Base-by-base conservation (phyloP, 2,113 vertebrate genomes). In the Cranoglanis bouderius region DNA sequence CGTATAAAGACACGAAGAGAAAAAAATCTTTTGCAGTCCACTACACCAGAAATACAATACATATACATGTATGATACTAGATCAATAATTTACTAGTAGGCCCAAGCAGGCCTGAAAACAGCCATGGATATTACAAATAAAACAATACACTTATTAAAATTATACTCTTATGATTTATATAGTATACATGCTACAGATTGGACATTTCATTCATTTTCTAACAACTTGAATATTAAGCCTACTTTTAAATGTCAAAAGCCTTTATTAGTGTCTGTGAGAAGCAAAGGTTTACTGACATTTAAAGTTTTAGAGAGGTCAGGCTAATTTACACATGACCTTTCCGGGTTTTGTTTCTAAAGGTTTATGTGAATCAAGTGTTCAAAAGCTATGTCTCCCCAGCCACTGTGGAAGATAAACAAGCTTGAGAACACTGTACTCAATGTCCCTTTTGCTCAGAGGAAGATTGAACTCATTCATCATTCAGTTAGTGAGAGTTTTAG, bases 321-420 rank as follows among this genome's bases (percentile, higher is more conserved):
- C 72, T 75, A 75, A 75, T 75, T 75, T 75, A 75, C 38, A 43
- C 72, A 10, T 43, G 72, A 75, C 72, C 72, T 75, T 75, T 43
- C 40, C 1, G 40, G 72, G 40, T 75, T 75, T 43, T 26, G 21
- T 43, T 75, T 75, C 40, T 5, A 43, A 75, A 75, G 72, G 21
- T 75, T 75, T 75, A 75, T 75, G 72, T 26, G 38, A 75, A 40
- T 75, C 38, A 75, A 75, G 9, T 75, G 72, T 75, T 43, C 72
- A 43, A 43, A 75, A 75, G 35, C 70, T 38, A 70, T 6, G 70
- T 43, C 19, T 74, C 18, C 7, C 38, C 7, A 40, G 38, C 72
- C 38, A 24, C 4, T 75, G 72, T 40, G 38, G 21, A 43, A 43
- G 72, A 43, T 26, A 75, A 75, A 26, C 38, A 26, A 40, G 72